Evolutionary conservation across 2,113 vertebrate genomes (phyloP), one percentile per base, ranked within the genome.

Genomic region (Rhea pennata): DNA sequence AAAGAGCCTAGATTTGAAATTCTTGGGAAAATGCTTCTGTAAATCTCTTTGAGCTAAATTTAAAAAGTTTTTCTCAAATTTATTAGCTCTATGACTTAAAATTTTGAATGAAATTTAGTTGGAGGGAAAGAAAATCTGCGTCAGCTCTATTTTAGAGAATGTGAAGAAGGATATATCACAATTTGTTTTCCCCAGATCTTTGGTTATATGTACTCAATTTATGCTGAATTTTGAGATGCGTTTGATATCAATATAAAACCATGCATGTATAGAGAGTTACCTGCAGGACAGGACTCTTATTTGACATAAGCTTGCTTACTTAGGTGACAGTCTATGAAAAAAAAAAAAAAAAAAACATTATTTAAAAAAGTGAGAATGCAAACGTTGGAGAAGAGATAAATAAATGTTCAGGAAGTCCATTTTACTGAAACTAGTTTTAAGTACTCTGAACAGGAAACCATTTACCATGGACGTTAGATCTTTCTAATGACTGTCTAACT

Each of bases 401-500:
- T 98, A 98, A 99, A 98, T 97, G 97, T 97, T 98, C 99, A 99
- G 99, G 99, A 99, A 99, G 98, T 98, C 98, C 98, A 97, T 98
- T 99, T 99, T 99, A 98, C 98, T 98, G 98, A 98, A 99, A 99
- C 98, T 98, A 97, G 98, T 99, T 98, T 99, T 99, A 99, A 99
- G 98, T 98, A 98, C 98, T 99, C 97, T 96, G 98, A 98, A 99
- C 99, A 99, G 99, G 99, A 99, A 99, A 98, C 98, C 98, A 99
- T 99, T 99, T 99, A 98, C 98, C 97, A 96, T 96, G 98, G 98
- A 98, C 97, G 98, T 99, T 99, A 99, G 99, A 99, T 99, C 99
- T 99, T 98, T 98, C 99, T 99, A 99, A 99, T 99, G 99, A 99
- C 98, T 98, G 98, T 98, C 98, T 99, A 99, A 99, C 99, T 98